Evolutionary conservation across 2,888 invertebrate genomes (phyloP).

Genomic region (Oegoconia quadripuncta): DNA sequence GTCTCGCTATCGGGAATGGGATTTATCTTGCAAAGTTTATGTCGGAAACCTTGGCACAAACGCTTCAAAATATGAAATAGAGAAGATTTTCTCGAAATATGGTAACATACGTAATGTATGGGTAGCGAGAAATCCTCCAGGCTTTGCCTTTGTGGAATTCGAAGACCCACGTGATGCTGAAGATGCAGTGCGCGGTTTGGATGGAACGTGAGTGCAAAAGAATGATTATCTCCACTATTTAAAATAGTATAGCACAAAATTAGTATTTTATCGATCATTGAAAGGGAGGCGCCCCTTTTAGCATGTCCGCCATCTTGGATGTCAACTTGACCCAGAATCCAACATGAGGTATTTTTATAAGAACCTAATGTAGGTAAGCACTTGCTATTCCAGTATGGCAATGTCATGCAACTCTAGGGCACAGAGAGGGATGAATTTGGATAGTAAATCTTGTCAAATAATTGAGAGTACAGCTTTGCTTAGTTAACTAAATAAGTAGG

Average conservation of each 20-base stretch:
- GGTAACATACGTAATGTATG: slow-evolving; percentile 94
- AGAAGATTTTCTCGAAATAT: slow-evolving; percentile 92
- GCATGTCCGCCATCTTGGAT: slow-evolving; percentile 26
- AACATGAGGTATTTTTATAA: slow-evolving; percentile 8
- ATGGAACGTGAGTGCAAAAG: slow-evolving; percentile 81
- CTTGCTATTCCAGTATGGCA: no score
- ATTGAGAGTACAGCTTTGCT: no score
- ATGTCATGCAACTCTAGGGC: no score
- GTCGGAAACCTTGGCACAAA: slow-evolving; percentile 95
- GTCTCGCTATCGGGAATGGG: slow-evolving; percentile 88
- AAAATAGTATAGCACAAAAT: slow-evolving; percentile 5
- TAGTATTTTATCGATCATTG: no score
- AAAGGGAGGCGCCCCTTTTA: no score
- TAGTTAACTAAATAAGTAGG: no score
- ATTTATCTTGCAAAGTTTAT: slow-evolving; percentile 93
- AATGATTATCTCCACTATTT: slow-evolving; percentile 9
- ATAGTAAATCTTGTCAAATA: no score
- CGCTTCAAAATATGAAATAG: slow-evolving; percentile 93
- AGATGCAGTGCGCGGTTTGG: slow-evolving; percentile 89
- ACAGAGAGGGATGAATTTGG: no score
- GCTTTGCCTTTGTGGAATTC: slow-evolving; percentile 94
- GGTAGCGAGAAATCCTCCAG: slow-evolving; percentile 96
- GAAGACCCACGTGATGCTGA: slow-evolving; percentile 94
- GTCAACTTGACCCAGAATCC: slow-evolving; percentile 11
- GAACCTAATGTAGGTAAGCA: no score